phyloP scores from a whole-genome alignment of 1,140 invertebrate genomes.

The Drosophila repletoides region DNA sequence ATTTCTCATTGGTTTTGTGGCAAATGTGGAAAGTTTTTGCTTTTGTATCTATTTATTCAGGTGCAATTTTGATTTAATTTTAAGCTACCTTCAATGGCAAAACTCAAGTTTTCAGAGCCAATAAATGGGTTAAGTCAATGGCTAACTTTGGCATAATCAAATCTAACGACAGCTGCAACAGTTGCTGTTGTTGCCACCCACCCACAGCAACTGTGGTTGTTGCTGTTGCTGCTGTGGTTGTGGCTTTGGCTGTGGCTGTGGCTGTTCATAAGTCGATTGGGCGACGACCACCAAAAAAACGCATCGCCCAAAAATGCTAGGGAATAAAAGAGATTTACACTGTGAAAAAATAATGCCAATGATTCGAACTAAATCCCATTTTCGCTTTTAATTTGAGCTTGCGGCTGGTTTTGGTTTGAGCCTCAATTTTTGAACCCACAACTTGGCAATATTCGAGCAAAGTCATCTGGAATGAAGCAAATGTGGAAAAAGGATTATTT shows the following conservation, averaged over 20 bases:
- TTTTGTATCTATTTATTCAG: constrained; percentile 2
- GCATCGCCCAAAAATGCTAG: not conserved
- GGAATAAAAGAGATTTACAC: too few species aligned
- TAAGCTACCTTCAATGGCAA: constrained; percentile 8
- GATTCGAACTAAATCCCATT: too few species aligned
- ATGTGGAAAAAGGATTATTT: too few species aligned
- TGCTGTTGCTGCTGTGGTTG: not conserved
- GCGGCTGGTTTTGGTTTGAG: too few species aligned
- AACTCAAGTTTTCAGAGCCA: constrained; percentile 27
- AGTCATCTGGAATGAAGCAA: too few species aligned
- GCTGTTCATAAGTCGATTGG: constrained; percentile 13
- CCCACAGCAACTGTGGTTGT: too few species aligned
- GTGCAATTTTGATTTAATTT: constrained; percentile 26
- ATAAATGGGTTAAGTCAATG: constrained; percentile 33
- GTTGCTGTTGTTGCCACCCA: not conserved
- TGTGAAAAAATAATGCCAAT: too few species aligned
- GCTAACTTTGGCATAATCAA: constrained; percentile 18
- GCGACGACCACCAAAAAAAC: constrained; percentile 6
- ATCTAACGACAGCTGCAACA: not conserved
- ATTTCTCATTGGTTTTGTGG: constrained; percentile 9
- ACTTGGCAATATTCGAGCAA: too few species aligned
- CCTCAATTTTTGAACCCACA: too few species aligned
- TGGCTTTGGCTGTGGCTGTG: not conserved
- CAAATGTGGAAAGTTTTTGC: constrained; percentile 11
- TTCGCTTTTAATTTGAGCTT: too few species aligned